Percentiles rank a stretch among this genome's conserved stretches.
Evolutionary conservation across 2,888 invertebrate genomes (phyloP).

Genomic region (Mythimna ferrago): DNA sequence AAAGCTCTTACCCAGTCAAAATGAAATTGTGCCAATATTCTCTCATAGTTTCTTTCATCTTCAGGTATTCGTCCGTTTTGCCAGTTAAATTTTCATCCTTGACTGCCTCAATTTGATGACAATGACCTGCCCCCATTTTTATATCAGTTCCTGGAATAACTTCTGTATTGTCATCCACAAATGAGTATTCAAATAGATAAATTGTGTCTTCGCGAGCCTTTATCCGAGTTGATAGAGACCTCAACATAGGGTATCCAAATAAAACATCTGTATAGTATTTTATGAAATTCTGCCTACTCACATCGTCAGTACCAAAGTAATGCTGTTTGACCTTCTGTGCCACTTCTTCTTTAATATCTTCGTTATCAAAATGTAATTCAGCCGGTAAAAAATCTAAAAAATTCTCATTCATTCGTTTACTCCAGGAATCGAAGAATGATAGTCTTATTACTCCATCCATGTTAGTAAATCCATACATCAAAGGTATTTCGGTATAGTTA

Average conservation of each 20-base stretch:
- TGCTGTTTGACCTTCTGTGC: slow-evolving; percentile 66
- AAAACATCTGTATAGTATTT: slow-evolving; percentile 77
- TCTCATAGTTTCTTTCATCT: slow-evolving; percentile 57
- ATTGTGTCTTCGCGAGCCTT: slow-evolving; percentile 66
- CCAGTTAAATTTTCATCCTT: slow-evolving; percentile 42
- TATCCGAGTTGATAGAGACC: slow-evolving; percentile 63
- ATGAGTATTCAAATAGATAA: slow-evolving; percentile 74
- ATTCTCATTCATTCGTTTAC: slow-evolving; percentile 66
- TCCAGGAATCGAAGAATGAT: slow-evolving; percentile 60
- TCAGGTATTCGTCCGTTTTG: slow-evolving; percentile 52
- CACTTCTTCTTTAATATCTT: slow-evolving; percentile 64
- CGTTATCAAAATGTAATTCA: slow-evolving; percentile 69
- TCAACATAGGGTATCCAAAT: slow-evolving; percentile 71
- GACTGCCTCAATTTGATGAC: slow-evolving; percentile 64
- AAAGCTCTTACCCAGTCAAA: slow-evolving; percentile 63
- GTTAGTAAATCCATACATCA: slow-evolving; percentile 70
- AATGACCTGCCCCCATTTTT: slow-evolving; percentile 68
- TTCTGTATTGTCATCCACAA: slow-evolving; percentile 61
- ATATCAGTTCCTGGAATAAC: slow-evolving; percentile 62
- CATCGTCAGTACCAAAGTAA: slow-evolving; percentile 71
- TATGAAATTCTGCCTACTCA: slow-evolving; percentile 57
- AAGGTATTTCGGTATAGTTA: slow-evolving; percentile 56
- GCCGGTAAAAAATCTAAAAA: slow-evolving; percentile 73
- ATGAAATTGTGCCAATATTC: slow-evolving; percentile 68
- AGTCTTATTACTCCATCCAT: slow-evolving; percentile 71